A percentile compares a stretch with the other conserved stretches of the same genome.
Conservation (phyloP, 2,797 vertebrate species). For the Sebastes taczanowskii region DNA sequence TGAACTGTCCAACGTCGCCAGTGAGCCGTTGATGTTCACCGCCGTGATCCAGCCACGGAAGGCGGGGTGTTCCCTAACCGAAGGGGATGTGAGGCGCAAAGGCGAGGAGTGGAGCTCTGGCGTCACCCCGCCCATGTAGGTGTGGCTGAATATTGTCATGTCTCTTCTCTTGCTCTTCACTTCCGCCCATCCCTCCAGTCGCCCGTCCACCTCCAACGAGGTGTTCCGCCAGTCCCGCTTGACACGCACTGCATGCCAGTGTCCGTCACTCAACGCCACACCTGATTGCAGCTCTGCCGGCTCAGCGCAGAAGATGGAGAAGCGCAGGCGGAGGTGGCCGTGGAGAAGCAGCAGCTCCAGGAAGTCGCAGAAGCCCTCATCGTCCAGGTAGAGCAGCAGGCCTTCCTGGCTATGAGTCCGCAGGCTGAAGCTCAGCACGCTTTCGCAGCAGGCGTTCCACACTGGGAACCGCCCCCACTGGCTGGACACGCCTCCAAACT, state of each 20-base stretch:
- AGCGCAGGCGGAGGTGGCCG: constrained; percentile 93
- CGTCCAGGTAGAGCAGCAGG: constrained; percentile 97
- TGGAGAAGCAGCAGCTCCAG: constrained; percentile 96
- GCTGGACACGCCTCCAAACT: constrained; percentile 95
- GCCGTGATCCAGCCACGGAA: constrained; percentile 95
- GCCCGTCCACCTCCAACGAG: constrained; percentile 90
- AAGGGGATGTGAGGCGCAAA: constrained; percentile 90
- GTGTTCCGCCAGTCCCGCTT: constrained; percentile 98
- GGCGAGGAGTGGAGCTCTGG: constrained; percentile 90
- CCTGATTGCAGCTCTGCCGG: constrained; percentile 92
- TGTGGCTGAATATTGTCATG: constrained; percentile 97
- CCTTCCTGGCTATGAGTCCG: constrained; percentile 96
- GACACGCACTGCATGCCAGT: constrained; percentile 91
- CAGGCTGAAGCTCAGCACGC: constrained; percentile 98
- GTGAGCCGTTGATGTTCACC: constrained; percentile 89
- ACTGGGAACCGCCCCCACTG: constrained; percentile 99
- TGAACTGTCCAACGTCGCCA: constrained; percentile 84
- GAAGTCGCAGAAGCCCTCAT: constrained; percentile 99
- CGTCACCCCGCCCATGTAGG: constrained; percentile 93
- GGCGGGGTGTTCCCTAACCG: constrained; percentile 89
- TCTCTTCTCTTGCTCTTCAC: constrained; percentile 97
- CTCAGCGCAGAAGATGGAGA: constrained; percentile 98
- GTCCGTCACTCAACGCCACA: constrained; percentile 91
- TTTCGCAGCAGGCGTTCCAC: constrained; percentile 99
- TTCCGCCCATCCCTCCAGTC: constrained; percentile 94